Evolutionary conservation across 1,140 invertebrate species (phyloP).

Genomic region (Rhopalosiphum padi): DNA sequence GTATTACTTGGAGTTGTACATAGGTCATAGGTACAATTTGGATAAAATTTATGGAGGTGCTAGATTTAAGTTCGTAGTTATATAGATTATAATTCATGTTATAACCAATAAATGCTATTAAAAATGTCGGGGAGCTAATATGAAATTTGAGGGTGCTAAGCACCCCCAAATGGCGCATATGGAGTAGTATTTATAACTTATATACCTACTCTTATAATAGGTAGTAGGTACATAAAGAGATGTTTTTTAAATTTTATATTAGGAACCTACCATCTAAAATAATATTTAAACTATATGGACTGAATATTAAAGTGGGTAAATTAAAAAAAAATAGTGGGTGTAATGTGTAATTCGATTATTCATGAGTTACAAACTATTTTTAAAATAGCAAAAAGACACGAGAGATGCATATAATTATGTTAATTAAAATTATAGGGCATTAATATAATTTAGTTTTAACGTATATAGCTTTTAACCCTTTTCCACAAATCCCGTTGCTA

Average conservation of each 20-base stretch:
- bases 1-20: too few relatives aligned
- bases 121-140: too few relatives aligned
- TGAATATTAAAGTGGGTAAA: neutral
- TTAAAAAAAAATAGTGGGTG: neutral
- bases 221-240: neutral
- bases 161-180: too few relatives aligned
- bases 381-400: neutral
- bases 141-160: too few relatives aligned
- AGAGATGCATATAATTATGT: neutral
- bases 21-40: too few relatives aligned
- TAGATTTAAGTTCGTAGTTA: too few relatives aligned
- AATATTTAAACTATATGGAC: neutral
- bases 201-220: neutral
- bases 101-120: too few relatives aligned
- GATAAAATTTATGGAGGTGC: too few relatives aligned
- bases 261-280: neutral
- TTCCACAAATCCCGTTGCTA: neutral
- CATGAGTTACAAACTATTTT: neutral
- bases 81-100: too few relatives aligned
- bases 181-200: neutral
- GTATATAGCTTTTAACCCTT: neutral
- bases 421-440: neutral
- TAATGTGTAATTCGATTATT: neutral
- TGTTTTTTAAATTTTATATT: neutral
- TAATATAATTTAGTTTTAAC: neutral